Evolutionary conservation across 2,888 invertebrate species (phyloP), one percentile per base, ranked within the genome.

Genomic region (Carcina quercana): DNA sequence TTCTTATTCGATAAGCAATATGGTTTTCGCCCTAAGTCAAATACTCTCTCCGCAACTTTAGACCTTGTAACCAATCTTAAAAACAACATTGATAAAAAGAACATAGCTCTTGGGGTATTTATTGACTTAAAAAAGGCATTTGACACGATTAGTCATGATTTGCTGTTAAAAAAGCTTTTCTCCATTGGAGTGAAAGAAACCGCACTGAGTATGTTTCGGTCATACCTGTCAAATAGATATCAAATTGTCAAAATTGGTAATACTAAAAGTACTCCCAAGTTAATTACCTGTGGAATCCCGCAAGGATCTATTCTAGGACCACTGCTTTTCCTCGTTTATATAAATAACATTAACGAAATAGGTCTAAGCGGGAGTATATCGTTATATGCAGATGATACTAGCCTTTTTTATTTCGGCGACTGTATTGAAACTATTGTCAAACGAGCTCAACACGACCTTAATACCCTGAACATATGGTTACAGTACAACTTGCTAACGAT

Each of bases 21-120:
- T 10, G 37, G 31, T 5, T 37, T 37, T 13, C 7, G 37, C 3
- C 28, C 37, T 15, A 22, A 37, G 28, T 19, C 19, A 1, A 37
- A 26, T 12, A 37, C 34, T 7, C 10, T 37, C 4, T 5, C 33
- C n/a, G 37, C 37, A 1, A 29, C 37, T 4, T 10, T 33, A 6
- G 37, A 37, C 20, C n/a, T 37, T 4, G 15, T 37, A 3, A 37
- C 33, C 1, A 33, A 30, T 10, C 19, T 32, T 5, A 38, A 15
- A 30, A 15, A 11, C 10, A 38, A 30, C 14, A 32, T 38, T 6
- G 32, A 35, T 20, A 25, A 31, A 3, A 36, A 32, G 13, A 12
- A 37, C 6, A 34, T 36, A 3, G 37, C 19, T 8, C 8, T 47
- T 6, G 44, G n/a, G n/a, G n/a, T n/a, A n/a, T n/a, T n/a, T n/a